These are phyloP conservation scores for Crematogaster levior DNA, from an alignment of 2,888 invertebrate genomes.

Conservation along the genomic window DNA sequence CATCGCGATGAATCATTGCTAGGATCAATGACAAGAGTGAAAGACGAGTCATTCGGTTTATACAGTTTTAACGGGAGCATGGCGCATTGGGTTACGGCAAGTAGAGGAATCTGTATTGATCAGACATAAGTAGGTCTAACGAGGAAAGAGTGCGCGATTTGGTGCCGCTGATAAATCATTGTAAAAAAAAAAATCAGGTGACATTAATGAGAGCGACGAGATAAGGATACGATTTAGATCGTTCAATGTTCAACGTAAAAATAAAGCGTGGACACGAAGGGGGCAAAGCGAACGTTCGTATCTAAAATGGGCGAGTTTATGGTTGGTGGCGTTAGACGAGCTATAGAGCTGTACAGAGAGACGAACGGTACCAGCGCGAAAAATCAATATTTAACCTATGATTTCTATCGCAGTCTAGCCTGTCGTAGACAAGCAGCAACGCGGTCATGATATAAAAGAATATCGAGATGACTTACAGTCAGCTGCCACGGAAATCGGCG, in stretches of 20 bases:
- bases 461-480: constrained; percentile 81
- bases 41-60: neutral
- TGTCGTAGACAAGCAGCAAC: neutral
- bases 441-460: neutral
- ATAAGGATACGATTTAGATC: neutral
- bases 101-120: constrained; percentile 48
- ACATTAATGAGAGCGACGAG: too few species aligned
- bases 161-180: neutral
- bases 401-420: constrained; percentile 31
- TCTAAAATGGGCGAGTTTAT: constrained; percentile 10
- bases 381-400: constrained; percentile 53
- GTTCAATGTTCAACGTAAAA: neutral
- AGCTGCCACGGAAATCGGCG: constrained; percentile 80
- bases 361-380: neutral
- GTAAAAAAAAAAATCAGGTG: neutral
- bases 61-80: neutral
- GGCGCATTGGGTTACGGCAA: neutral
- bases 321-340: neutral
- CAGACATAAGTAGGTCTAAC: constrained; percentile 29
- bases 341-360: constrained; percentile 14
- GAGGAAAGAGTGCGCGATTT: neutral
- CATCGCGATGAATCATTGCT: neutral
- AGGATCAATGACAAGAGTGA: neutral
- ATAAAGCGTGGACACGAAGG: neutral
- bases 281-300: neutral